A percentile compares a stretch with the other conserved stretches of the same genome.
Evolutionary conservation across 2,113 vertebrate genomes (phyloP).

Genomic region (Fregetta grallaria): DNA sequence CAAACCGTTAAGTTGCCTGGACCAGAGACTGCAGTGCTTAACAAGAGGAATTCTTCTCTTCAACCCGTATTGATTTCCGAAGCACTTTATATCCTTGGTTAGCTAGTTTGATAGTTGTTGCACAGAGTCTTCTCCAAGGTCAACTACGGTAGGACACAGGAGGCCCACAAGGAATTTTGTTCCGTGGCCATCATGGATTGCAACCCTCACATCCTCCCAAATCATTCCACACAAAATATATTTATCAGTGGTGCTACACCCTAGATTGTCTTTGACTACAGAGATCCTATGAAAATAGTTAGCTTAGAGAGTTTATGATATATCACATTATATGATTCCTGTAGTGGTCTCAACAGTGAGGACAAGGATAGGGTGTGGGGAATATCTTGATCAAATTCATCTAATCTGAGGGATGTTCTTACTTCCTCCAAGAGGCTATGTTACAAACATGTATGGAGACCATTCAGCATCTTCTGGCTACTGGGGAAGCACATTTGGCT

Average conservation of each 20-base stretch:
- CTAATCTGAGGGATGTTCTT: neutral
- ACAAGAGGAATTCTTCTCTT: neutral
- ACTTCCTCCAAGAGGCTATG: constrained; percentile 76
- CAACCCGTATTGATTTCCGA: neutral
- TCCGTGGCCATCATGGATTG: neutral
- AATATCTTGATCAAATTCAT: neutral
- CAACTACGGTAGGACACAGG: neutral
- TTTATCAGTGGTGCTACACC: neutral
- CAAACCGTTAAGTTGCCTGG: neutral
- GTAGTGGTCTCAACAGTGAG: neutral
- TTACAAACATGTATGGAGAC: constrained; percentile 62
- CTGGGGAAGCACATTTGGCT: neutral
- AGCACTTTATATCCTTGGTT: neutral
- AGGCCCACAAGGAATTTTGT: neutral
- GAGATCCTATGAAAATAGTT: neutral
- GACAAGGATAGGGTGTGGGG: neutral
- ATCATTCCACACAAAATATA: neutral
- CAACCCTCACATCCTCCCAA: neutral
- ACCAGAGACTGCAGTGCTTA: neutral
- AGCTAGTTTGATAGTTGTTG: neutral
- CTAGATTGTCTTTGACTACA: neutral
- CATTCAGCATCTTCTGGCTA: neutral
- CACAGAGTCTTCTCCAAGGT: neutral
- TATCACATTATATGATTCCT: neutral
- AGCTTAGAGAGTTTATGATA: neutral